Base-by-base conservation (phyloP, 2,888 invertebrate species). In the Lobophora halterata region DNA sequence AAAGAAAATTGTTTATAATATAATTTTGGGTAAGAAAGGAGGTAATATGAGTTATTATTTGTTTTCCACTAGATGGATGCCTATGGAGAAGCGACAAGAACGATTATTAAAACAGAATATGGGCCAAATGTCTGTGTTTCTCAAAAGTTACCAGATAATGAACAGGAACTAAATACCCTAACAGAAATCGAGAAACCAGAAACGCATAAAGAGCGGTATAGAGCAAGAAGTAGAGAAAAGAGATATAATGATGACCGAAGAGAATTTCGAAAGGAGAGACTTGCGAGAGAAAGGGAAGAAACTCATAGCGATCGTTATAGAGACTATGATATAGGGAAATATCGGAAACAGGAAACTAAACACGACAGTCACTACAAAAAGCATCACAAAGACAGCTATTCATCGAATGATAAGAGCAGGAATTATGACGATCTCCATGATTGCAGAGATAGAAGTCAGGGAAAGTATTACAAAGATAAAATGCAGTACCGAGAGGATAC, bases 61-160 rank as follows among this genome's bases (percentile, higher is more conserved):
- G 20, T 33, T 27, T 17, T 38, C 52, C 46, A 24, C 2, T 43
- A 76, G 77, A 78, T 76, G 77, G 76, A 75, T 25, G 27, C 67
- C 8, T 69, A 65, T 40, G 46, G 61, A 21, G 64, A 61, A 39
- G 36, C 44, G 2, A 46, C 40, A 28, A 42, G 38, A 24, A 34
- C 46, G 13, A 25, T 46, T 7, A 53, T 53, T 1, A 46, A 53
- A 42, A 53, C 53, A 3, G 50, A 53, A 32, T 46, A 50, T 29
- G 47, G 42, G 5, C 8, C 33, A 7, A 49, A 48, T 20, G 21
- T 11, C 11, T 38, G 32, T 8, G 37, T 48, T 3, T 41, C 45
- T 2, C 40, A 33, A 19, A 33, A 10, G 35, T 31, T 16, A 17
- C 23, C 29, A 9, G n/a, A n/a, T n/a, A n/a, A n/a, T n/a, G n/a